Percentiles rank a stretch among this genome's conserved stretches.
Evolutionary conservation across 2,888 invertebrate genomes (phyloP).

Genomic region (Calameuta idolon): DNA sequence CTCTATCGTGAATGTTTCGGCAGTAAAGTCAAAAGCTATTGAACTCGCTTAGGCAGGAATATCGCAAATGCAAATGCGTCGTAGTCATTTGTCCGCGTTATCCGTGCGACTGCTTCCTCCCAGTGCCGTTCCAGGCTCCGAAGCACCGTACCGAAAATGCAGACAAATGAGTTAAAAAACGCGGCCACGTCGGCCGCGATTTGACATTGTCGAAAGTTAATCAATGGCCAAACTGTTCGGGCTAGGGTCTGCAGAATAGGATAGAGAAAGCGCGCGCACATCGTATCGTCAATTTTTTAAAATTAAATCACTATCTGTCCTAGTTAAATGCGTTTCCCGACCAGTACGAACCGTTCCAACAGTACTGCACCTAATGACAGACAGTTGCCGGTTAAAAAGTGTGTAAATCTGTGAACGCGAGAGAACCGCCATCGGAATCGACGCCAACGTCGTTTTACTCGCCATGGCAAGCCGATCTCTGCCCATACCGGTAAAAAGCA

Average conservation of each 20-base stretch:
- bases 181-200: conserved; percentile 57
- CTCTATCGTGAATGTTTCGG: not conserved
- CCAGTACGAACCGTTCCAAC: conserved; percentile 18
- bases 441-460: not conserved
- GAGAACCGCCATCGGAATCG: not conserved
- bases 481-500: conserved; percentile 55
- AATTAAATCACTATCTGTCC: conserved; percentile 67
- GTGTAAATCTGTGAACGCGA: conserved; percentile 2
- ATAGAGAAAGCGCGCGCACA: conserved; percentile 25
- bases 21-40: not conserved
- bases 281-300: conserved; percentile 66
- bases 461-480: conserved; percentile 7
- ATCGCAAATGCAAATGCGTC: conserved; percentile 50
- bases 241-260: conserved; percentile 11
- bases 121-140: conserved; percentile 1
- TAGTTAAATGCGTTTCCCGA: conserved; percentile 66
- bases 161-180: conserved; percentile 63
- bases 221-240: conserved; percentile 59
- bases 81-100: conserved; percentile 62
- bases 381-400: conserved; percentile 54
- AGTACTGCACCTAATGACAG: conserved; percentile 64
- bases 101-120: conserved; percentile 49
- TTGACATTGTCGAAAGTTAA: conserved; percentile 68
- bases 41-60: conserved; percentile 41
- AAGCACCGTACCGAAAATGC: conserved; percentile 55